phyloP scores from a whole-genome alignment of 2,888 invertebrate genomes.

The Drosophila nr. perissopoda region DNA sequence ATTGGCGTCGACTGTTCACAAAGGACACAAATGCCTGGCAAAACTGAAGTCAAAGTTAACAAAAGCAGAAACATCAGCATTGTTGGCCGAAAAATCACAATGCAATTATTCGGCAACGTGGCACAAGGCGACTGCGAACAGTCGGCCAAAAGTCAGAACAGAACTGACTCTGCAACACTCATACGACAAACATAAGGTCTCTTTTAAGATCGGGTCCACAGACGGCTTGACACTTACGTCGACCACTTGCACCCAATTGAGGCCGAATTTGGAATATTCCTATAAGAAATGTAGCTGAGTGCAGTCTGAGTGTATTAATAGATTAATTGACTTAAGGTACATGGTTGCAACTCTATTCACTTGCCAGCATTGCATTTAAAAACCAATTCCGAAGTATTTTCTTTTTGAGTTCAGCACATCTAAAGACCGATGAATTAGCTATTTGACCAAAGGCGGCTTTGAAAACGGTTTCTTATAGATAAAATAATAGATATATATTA shows the following conservation, averaged over 20 bases:
- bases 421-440: background rate
- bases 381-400: background rate
- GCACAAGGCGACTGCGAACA: slow-evolving; percentile 14
- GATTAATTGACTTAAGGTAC: background rate
- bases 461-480: background rate
- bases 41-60: slow-evolving; percentile 55
- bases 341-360: background rate
- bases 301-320: background rate
- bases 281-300: background rate
- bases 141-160: slow-evolving; percentile 41
- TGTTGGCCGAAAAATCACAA: slow-evolving; percentile 62
- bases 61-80: slow-evolving; percentile 24
- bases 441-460: background rate
- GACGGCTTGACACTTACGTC: slow-evolving; percentile 5
- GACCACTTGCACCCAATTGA: background rate
- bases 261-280: background rate
- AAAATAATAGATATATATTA: background rate
- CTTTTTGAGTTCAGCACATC: background rate
- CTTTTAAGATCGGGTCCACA: background rate
- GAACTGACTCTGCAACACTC: slow-evolving; percentile 30
- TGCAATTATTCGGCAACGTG: slow-evolving; percentile 69
- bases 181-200: slow-evolving; percentile 5
- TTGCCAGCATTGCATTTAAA: background rate
- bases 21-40: slow-evolving; percentile 64
- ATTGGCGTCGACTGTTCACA: slow-evolving; percentile 51